These are phyloP conservation scores for Dromiciops gliroides DNA, from an alignment of 2,113 vertebrate genomes.

Conservation along the genomic window DNA sequence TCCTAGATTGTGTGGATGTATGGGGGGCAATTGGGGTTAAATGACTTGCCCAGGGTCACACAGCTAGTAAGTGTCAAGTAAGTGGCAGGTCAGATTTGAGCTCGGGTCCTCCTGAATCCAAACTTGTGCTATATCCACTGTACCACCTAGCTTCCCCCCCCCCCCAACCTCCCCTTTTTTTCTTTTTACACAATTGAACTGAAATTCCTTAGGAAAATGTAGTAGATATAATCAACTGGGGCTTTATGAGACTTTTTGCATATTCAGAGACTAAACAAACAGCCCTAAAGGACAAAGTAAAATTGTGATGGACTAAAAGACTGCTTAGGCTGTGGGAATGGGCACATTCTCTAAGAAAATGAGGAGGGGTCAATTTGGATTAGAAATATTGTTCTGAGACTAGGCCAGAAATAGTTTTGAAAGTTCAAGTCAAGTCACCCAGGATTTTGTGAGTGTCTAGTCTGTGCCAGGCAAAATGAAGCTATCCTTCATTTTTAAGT, in stretches of 20 bases:
- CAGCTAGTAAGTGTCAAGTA: no score
- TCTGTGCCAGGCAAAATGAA: not conserved
- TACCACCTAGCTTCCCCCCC: no score
- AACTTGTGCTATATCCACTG: no score
- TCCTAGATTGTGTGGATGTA: not conserved
- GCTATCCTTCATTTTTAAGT: not conserved
- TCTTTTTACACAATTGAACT: not conserved
- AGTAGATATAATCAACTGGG: not conserved
- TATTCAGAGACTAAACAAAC: not conserved
- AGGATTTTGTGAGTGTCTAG: not conserved
- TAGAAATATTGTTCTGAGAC: not conserved
- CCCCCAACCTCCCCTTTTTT: no score
- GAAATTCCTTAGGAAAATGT: not conserved
- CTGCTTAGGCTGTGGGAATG: not conserved
- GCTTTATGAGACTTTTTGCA: not conserved
- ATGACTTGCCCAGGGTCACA: no score
- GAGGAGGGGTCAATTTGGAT: not conserved
- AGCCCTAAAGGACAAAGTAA: not conserved
- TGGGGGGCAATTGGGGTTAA: no score
- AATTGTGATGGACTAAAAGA: not conserved
- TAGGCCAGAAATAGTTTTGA: not conserved
- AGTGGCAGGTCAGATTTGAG: no score
- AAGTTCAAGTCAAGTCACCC: not conserved
- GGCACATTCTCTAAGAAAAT: not conserved
- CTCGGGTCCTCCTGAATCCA: no score